Percentiles rank a stretch among this genome's conserved stretches.
Evolutionary conservation across 2,797 vertebrate species (phyloP).

Genomic region (Xenops minutus): DNA sequence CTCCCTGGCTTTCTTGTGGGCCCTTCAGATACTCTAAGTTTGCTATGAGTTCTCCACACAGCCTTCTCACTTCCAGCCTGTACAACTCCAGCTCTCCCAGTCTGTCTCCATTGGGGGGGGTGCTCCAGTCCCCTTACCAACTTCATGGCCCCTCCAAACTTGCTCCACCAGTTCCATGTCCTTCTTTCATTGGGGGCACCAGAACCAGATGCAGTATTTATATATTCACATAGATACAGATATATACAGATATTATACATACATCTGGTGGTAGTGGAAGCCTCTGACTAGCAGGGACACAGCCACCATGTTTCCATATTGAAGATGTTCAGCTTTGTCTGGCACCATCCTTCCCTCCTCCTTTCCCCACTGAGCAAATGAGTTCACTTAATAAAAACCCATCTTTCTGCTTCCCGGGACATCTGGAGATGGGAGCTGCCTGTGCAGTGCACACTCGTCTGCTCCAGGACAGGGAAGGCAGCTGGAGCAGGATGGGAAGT

Average conservation of each 20-base stretch:
- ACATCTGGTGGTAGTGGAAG: background rate
- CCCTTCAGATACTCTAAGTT: background rate
- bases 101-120: background rate
- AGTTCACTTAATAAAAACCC: background rate
- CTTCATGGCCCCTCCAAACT: background rate
- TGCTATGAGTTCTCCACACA: background rate
- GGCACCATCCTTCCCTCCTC: background rate
- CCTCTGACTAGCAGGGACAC: background rate
- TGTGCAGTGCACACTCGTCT: background rate
- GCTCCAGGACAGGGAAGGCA: background rate
- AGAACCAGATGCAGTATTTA: background rate
- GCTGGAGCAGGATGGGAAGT: background rate
- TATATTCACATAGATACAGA: background rate
- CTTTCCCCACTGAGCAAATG: background rate
- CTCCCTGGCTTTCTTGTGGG: background rate
- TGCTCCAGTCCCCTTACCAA: background rate
- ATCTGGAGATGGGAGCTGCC: background rate
- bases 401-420: background rate
- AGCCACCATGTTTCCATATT: background rate
- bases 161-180: background rate
- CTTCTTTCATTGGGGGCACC: rapidly evolving
- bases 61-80: background rate
- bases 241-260: background rate
- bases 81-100: background rate
- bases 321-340: background rate